Percentiles rank a stretch among this genome's conserved stretches.
These are phyloP conservation scores for Mimachlamys varia DNA, from an alignment of 2,888 invertebrate genomes.

Conservation along the genomic window DNA sequence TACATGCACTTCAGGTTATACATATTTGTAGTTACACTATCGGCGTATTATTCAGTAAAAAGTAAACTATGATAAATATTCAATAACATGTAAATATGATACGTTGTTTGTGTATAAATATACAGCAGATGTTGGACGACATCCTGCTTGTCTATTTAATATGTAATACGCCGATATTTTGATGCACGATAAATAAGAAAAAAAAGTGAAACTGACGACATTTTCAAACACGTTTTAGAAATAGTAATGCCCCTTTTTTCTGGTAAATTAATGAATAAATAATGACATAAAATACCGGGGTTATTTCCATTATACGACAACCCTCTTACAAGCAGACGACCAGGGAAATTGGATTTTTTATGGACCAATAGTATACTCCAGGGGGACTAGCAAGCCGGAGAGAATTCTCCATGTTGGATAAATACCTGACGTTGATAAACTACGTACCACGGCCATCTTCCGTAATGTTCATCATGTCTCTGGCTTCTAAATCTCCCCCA, in stretches of 20 bases:
- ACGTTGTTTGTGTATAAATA: too few species aligned
- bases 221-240: too few species aligned
- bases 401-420: not conserved
- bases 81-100: too few species aligned
- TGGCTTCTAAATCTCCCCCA: slow-evolving; percentile 24
- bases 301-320: not conserved
- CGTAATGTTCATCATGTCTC: slow-evolving; percentile 17
- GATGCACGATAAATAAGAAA: too few species aligned
- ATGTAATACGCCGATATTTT: too few species aligned
- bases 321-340: not conserved
- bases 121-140: too few species aligned
- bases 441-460: slow-evolving; percentile 8
- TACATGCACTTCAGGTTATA: too few species aligned
- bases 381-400: not conserved
- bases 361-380: not conserved
- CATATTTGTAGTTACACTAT: too few species aligned
- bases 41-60: too few species aligned
- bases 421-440: slow-evolving; percentile 28
- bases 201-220: too few species aligned
- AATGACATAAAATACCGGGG: not conserved
- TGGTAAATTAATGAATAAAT: not conserved
- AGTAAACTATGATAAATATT: too few species aligned
- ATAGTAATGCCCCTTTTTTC: not conserved
- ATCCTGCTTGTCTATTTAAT: too few species aligned
- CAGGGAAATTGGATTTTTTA: not conserved